These are phyloP conservation scores for Heterotis niloticus DNA, from an alignment of 2,113 vertebrate species.

Conservation along the genomic window DNA sequence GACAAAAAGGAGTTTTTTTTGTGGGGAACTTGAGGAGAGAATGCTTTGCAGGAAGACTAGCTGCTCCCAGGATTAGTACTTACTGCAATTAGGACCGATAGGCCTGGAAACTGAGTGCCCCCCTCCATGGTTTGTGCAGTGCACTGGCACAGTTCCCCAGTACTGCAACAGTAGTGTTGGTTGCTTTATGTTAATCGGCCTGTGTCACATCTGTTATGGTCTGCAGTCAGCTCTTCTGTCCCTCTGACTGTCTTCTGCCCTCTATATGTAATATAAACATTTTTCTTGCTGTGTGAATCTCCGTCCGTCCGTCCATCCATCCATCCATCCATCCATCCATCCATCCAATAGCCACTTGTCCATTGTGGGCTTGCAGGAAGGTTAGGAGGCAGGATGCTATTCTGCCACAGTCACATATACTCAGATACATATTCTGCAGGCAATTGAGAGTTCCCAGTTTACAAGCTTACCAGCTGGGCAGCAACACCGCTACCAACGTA, in stretches of 20 bases:
- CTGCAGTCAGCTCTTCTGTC: background rate
- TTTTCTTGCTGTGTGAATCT: too few relatives aligned
- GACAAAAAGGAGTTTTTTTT: background rate
- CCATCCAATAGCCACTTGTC: too few relatives aligned
- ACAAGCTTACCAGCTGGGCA: too few relatives aligned
- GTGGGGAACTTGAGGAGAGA: background rate
- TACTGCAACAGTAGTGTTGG: conserved; percentile 8
- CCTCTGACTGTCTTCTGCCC: background rate
- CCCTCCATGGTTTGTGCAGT: background rate
- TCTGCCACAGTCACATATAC: too few relatives aligned
- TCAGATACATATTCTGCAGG: too few relatives aligned
- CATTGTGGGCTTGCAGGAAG: too few relatives aligned
- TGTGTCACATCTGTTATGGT: background rate
- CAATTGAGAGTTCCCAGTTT: too few relatives aligned
- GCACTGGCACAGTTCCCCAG: background rate
- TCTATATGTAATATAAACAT: too few relatives aligned
- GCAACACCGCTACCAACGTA: too few relatives aligned
- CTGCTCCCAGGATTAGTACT: background rate
- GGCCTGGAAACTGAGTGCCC: background rate
- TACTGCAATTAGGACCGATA: background rate
- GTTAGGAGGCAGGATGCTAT: too few relatives aligned
- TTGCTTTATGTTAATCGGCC: background rate
- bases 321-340: too few relatives aligned
- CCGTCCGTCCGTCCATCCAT: too few relatives aligned
- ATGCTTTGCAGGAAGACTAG: background rate